Conservation (phyloP, 2,888 invertebrate genomes). For the Liposcelis brunnea region DNA sequence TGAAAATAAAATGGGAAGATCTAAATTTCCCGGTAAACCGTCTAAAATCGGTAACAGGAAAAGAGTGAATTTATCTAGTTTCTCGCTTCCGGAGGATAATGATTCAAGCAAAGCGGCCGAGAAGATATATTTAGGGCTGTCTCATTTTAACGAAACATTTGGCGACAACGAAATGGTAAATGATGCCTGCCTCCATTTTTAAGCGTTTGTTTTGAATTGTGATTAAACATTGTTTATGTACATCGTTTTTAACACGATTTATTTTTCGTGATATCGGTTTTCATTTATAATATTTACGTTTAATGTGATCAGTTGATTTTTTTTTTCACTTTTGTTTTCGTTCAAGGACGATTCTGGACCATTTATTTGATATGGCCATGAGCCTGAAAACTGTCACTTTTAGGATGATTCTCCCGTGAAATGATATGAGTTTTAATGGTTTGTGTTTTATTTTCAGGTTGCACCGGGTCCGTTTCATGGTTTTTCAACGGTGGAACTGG, state of each 20-base stretch:
- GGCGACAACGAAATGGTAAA: slow-evolving; percentile 27
- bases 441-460: no score
- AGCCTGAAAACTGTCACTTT: slow-evolving; percentile 1
- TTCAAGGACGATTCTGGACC: slow-evolving; percentile 5
- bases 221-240: neutral
- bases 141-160: slow-evolving; percentile 26
- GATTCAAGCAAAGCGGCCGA: slow-evolving; percentile 31
- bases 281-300: no score
- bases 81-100: slow-evolving; percentile 31
- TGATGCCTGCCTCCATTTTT: slow-evolving; percentile 8
- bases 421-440: no score
- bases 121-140: slow-evolving; percentile 29
- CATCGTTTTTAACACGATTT: no score
- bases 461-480: slow-evolving; percentile 23
- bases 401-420: no score
- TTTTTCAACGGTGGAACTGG: slow-evolving; percentile 21
- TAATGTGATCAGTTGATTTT: no score
- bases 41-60: slow-evolving; percentile 73
- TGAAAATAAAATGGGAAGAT: slow-evolving; percentile 47
- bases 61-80: slow-evolving; percentile 62
- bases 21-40: slow-evolving; percentile 77
- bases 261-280: no score
- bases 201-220: slow-evolving; percentile 2
- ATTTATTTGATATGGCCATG: neutral
- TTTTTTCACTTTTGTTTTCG: slow-evolving; percentile 7